A percentile compares a stretch with the other conserved stretches of the same genome.
These are phyloP conservation scores for Aptenodytes patagonicus DNA, from an alignment of 2,113 vertebrate genomes.

Conservation along the genomic window DNA sequence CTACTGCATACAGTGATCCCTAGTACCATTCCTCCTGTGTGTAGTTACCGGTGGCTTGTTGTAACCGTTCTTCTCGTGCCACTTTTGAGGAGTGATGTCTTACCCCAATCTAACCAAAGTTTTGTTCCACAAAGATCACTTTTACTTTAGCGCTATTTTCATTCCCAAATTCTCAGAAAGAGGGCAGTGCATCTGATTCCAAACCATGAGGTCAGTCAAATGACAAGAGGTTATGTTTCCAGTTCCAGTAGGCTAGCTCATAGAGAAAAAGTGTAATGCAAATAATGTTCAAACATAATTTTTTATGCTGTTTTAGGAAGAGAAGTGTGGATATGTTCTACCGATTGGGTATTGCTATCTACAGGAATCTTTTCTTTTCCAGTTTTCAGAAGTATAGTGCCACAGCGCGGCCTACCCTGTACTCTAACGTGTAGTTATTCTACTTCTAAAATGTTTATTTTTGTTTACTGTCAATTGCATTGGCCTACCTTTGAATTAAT, in stretches of 20 bases:
- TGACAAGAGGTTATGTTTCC: conserved; percentile 66
- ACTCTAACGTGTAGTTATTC: conserved; percentile 50
- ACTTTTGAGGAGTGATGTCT: conserved; percentile 65
- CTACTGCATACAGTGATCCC: conserved; percentile 65
- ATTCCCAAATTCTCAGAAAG: conserved; percentile 71
- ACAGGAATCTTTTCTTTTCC: conserved; percentile 76
- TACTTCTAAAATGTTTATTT: conserved; percentile 57
- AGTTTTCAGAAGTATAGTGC: conserved; percentile 77
- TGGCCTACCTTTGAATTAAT: conserved; percentile 22
- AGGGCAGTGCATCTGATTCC: conserved; percentile 65
- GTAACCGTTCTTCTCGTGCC: conserved; percentile 62
- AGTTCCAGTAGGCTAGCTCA: conserved; percentile 69
- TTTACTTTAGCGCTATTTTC: conserved; percentile 67
- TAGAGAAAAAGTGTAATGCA: conserved; percentile 59
- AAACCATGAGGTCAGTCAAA: conserved; percentile 71
- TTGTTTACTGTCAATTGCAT: conserved; percentile 50
- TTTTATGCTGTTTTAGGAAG: conserved; percentile 73
- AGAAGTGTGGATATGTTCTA: conserved; percentile 76
- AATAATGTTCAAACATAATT: conserved; percentile 69
- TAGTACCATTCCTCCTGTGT: conserved; percentile 62
- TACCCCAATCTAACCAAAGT: conserved; percentile 71
- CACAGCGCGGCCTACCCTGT: conserved; percentile 46
- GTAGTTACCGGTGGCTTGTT: conserved; percentile 69
- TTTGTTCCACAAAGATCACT: conserved; percentile 69
- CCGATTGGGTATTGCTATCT: conserved; percentile 70